These are phyloP conservation scores for Rhagoletis zephyria DNA, from an alignment of 1,140 invertebrate genomes.

Conservation along the genomic window DNA sequence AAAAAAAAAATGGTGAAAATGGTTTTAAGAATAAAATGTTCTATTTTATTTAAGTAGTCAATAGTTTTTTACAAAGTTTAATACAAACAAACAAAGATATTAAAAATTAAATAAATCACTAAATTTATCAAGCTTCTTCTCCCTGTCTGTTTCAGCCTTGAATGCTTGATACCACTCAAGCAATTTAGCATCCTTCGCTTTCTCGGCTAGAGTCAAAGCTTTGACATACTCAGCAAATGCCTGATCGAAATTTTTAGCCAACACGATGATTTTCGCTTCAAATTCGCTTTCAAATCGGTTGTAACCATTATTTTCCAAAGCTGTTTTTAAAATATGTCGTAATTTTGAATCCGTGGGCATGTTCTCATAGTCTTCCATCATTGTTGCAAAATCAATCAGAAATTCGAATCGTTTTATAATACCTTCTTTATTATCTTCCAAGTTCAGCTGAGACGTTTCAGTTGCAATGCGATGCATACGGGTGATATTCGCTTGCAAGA, in stretches of 20 bases:
- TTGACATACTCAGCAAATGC: slow-evolving; percentile 19
- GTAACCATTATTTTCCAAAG: neutral
- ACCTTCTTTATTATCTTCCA: neutral
- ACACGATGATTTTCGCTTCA: neutral
- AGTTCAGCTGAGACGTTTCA: neutral
- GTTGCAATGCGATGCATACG: neutral
- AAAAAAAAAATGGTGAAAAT: no score
- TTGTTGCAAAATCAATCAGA: neutral
- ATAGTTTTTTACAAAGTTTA: no score
- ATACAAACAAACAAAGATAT: neutral
- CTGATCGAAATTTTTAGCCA: neutral
- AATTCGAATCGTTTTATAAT: neutral
- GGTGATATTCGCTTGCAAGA: slow-evolving; percentile 19
- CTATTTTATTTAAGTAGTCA: no score
- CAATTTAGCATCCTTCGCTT: neutral
- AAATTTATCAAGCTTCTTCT: neutral
- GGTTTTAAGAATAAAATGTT: no score
- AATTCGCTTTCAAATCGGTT: neutral
- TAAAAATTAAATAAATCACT: neutral
- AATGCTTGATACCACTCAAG: neutral
- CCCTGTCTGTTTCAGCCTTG: slow-evolving; percentile 11
- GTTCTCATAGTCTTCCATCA: slow-evolving; percentile 24
- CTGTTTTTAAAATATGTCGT: neutral
- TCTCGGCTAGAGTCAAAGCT: neutral
- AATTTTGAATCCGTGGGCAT: slow-evolving; percentile 15